Conservation (phyloP, 2,888 invertebrate species). For the Polydesmus complanatus region DNA sequence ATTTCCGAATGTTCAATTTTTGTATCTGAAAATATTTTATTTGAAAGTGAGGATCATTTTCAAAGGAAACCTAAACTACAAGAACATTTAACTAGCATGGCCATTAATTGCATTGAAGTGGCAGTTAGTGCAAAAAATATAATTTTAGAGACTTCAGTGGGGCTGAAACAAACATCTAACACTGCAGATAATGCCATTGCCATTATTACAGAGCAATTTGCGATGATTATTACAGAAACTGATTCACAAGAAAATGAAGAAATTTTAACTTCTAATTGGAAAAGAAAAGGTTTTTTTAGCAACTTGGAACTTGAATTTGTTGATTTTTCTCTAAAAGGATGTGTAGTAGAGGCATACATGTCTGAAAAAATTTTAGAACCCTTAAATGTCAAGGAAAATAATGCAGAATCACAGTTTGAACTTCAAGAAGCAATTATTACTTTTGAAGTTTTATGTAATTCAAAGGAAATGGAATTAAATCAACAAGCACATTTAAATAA, state of each 20-base stretch:
- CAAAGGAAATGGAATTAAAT: conserved; percentile 4
- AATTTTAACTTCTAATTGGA: conserved; percentile 1
- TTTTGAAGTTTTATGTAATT: not conserved
- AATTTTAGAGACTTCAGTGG: not conserved
- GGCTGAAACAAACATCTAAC: not conserved
- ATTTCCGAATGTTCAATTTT: conserved; percentile 19
- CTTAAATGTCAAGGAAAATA: not conserved
- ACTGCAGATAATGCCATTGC: conserved; percentile 1
- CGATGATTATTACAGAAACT: conserved; percentile 4
- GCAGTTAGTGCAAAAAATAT: not conserved
- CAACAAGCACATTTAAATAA: not conserved
- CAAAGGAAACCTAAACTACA: too few species aligned
- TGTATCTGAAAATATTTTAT: conserved; percentile 21
- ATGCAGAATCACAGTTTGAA: conserved; percentile 1
- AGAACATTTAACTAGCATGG: too few species aligned
- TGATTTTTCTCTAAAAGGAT: not conserved
- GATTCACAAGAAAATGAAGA: conserved; percentile 10
- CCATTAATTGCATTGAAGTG: conserved; percentile 1
- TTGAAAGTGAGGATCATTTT: conserved; percentile 20
- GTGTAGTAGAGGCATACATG: not conserved
- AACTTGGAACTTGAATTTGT: not conserved
- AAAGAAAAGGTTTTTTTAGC: not conserved
- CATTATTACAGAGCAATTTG: not conserved
- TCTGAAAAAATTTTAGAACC: not conserved
- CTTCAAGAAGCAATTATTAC: conserved; percentile 5